Conservation (phyloP, 2,888 invertebrate species). For the Apodemia hepburni region DNA sequence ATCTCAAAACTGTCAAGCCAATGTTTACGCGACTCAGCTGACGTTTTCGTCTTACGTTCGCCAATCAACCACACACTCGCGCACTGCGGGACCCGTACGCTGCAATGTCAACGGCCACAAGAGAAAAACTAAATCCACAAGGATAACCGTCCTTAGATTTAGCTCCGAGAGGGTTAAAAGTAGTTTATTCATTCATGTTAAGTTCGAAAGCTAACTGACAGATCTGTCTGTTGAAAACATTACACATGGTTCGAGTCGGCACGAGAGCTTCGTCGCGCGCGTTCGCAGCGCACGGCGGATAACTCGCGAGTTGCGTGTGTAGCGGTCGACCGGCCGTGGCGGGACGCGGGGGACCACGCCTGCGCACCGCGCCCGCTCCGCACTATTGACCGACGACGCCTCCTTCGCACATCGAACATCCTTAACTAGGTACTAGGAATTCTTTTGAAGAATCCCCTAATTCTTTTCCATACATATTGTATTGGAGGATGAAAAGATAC, state of each 20-base stretch:
- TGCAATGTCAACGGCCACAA: constrained; percentile 77
- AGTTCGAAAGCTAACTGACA: constrained; percentile 51
- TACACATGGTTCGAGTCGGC: constrained; percentile 67
- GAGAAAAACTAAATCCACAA: constrained; percentile 68
- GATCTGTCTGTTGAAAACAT: constrained; percentile 71
- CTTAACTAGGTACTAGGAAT: constrained; percentile 75
- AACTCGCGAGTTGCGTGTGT: constrained; percentile 76
- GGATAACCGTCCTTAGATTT: neutral
- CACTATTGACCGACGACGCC: constrained; percentile 79
- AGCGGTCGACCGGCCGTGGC: constrained; percentile 48
- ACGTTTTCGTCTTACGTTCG: constrained; percentile 53
- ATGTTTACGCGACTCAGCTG: constrained; percentile 77
- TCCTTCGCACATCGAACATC: constrained; percentile 76
- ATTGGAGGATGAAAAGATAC: constrained; percentile 8
- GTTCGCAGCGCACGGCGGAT: constrained; percentile 72
- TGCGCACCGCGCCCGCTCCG: constrained; percentile 72
- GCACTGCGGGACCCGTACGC: constrained; percentile 77
- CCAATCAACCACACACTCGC: constrained; percentile 77
- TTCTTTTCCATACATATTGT: constrained; percentile 42
- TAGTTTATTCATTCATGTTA: constrained; percentile 56
- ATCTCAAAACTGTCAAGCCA: constrained; percentile 47
- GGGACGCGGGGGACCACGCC: constrained; percentile 42
- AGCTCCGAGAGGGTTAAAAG: constrained; percentile 23
- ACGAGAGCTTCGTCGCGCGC: constrained; percentile 58
- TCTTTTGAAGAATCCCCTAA: constrained; percentile 74